These are phyloP conservation scores for Ceriagrion tenellum DNA, from an alignment of 2,888 invertebrate species.

Conservation along the genomic window DNA sequence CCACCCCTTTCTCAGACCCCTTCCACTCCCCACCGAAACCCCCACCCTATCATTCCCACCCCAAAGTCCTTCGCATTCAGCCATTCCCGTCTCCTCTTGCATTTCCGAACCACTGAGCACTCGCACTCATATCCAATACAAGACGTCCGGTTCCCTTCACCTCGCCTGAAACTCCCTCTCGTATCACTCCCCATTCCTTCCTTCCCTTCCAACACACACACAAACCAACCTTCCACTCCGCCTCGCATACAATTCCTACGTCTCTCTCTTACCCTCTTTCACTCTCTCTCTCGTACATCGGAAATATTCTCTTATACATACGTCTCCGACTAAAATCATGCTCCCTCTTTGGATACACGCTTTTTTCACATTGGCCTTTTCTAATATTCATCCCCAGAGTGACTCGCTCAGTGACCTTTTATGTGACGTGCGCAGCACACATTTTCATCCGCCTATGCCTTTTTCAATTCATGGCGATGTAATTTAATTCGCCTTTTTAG, in stretches of 20 bases:
- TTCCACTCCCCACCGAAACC: not conserved
- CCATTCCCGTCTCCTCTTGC: conserved; percentile 65
- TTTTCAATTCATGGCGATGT: not conserved
- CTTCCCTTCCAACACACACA: no score
- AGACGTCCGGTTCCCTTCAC: conserved; percentile 56
- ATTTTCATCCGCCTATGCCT: not conserved
- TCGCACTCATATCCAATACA: conserved; percentile 60
- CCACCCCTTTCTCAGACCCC: not conserved
- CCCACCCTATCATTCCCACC: not conserved
- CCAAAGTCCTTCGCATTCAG: not conserved
- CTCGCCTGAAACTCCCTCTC: not conserved
- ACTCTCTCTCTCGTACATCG: not conserved
- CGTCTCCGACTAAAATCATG: conserved; percentile 2
- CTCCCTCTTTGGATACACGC: not conserved
- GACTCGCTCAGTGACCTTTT: not conserved
- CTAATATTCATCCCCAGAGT: not conserved
- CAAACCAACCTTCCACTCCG: conserved; percentile 4
- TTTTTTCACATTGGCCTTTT: not conserved
- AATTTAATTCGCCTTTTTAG: not conserved
- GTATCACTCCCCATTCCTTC: not conserved
- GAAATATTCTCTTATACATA: not conserved
- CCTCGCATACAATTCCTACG: not conserved
- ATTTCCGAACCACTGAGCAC: conserved; percentile 67
- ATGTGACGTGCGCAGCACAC: not conserved
- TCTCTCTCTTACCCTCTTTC: not conserved